Conservation (phyloP, 2,113 vertebrate species). For the Engraulis encrasicolus region DNA sequence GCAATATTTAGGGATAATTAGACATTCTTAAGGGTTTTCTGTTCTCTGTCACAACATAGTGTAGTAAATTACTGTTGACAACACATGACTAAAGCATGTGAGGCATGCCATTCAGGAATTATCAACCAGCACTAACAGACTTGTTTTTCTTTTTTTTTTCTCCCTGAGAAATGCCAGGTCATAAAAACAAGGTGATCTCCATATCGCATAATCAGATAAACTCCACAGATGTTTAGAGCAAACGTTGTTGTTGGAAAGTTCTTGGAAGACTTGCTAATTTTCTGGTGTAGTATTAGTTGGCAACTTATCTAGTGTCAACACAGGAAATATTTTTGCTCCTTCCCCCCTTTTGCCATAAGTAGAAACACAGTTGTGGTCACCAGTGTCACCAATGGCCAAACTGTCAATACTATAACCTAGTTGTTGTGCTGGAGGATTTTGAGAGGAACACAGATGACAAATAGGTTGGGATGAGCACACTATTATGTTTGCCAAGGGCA, state of each 20-base stretch:
- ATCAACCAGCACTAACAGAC: not conserved
- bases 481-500: not conserved
- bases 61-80: too few species aligned
- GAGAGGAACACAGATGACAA: not conserved
- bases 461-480: not conserved
- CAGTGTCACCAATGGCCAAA: not conserved
- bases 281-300: constrained; percentile 72
- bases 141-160: too few species aligned
- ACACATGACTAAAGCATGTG: too few species aligned
- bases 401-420: not conserved
- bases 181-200: constrained; percentile 64
- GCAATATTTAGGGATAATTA: too few species aligned
- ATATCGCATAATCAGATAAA: constrained; percentile 64
- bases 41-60: too few species aligned
- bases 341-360: not conserved
- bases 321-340: not conserved
- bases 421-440: not conserved
- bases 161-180: constrained; percentile 57
- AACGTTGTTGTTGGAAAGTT: constrained; percentile 68
- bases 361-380: not conserved
- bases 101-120: too few species aligned
- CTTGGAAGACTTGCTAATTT: constrained; percentile 53
- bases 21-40: too few species aligned
- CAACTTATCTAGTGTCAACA: constrained; percentile 42
- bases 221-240: constrained; percentile 24